Base-by-base conservation (phyloP, 30 jellyfish, hydroid and myxozoan genomes). In the Sanderia malayensis region DNA sequence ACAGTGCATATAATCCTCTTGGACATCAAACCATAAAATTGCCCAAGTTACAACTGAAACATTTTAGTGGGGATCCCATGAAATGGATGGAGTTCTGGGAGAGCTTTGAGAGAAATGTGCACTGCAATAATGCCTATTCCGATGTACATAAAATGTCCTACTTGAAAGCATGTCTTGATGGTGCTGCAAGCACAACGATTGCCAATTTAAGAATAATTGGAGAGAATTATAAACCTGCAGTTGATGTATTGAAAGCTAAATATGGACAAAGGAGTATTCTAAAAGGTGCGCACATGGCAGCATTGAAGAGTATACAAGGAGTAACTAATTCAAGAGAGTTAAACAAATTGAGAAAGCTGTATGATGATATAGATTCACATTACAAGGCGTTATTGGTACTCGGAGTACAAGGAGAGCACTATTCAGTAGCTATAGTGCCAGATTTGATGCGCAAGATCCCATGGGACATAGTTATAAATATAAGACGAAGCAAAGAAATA, bases 171-270 rank as follows among this genome's bases (percentile, higher is more conserved):
- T 69, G 81, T 44, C 46, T 70, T 7, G 83, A 70, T 21, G 83
- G 83, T 1, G 45, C 83, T 22, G 83, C 83, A 4, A 70, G 83
- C 59, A 46, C 83, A 32, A 70, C 83, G 2, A 47, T 70, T 53
- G 71, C 83, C 30, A 70, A 70, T 24, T 33, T 47, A 17, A 15
- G 37, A 6, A 70, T 45, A 46, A 70, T 21, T 21, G 83, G 71
- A 25, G 71, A 47, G 53, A 70, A 70, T 70, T 70, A 47, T 25
- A 70, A 46, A 33, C 71, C 71, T 37, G 83, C 71, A 28, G 23
- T 70, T 4, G 71, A 47, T 30, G 30, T 15, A 0, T 19, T 70
- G 37, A 70, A 27, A 47, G 71, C 31, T 0, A 70, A 70, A 45
- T 70, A 70, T 70, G 71, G 83, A 0, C 71, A 70, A 20, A 46